Base-by-base conservation (phyloP, 2,888 invertebrate genomes). In the Escarpia spicata region DNA sequence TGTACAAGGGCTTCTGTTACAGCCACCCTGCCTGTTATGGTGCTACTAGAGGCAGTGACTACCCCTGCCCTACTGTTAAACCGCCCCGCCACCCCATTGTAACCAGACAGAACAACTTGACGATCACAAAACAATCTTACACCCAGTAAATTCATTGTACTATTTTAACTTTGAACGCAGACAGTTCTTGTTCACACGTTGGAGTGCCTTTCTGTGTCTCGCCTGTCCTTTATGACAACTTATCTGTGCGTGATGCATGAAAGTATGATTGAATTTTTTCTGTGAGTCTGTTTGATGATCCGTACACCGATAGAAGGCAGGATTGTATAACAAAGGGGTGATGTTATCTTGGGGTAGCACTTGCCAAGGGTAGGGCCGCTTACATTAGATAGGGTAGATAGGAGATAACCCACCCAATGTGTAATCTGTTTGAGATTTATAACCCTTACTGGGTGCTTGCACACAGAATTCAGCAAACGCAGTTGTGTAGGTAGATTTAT, bases 61-160 rank as follows among this genome's bases (percentile, higher is more conserved):
- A 19, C 75, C 26, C 75, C 6, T n/a, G 26, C 75, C 75, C 75
- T 75, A 1, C 37, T 37, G 37, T 37, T 52, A 12, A 12, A 1
- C 52, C 52, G 1, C 52, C 12, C 12, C 4, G 75, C 19, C 75
- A 75, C 75, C 75, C n/a, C n/a, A 75, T 75, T 75, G 75, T 75
- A 75, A n/a, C 75, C n/a, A n/a, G 19, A 26, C 75, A 75, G 75
- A 75, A 75, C 19, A 4, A 75, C 26, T 75, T 75, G 26, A n/a
- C 2, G 75, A 75, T 26, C 75, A 75, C 26, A 75, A 26, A 75
- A 26, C 75, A 26, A 26, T n/a, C 1, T 75, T 26, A 75, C 75
- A 75, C 75, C 75, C 75, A 75, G 75, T n/a, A 75, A 75, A 75
- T 75, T 26, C 75, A 75, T 75, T 75, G 75, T 75, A 26, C n/a